phyloP scores from a whole-genome alignment of 2,888 invertebrate genomes.

The Busseola fusca region DNA sequence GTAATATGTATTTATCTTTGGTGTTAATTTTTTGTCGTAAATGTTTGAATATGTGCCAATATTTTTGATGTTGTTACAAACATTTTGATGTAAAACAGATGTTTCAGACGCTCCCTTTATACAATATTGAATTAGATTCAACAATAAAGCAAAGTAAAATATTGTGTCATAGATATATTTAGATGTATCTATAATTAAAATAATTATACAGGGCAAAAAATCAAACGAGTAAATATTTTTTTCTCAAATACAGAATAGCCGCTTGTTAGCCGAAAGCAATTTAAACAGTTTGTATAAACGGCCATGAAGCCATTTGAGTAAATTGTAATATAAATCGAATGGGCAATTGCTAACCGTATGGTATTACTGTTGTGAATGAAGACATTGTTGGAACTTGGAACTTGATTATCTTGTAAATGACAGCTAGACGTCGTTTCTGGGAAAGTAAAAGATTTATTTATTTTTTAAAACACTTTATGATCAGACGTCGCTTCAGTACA shows the following conservation, averaged over 20 bases:
- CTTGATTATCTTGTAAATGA: slow-evolving; percentile 28
- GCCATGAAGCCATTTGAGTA: slow-evolving; percentile 55
- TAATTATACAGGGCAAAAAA: slow-evolving; percentile 36
- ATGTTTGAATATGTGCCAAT: slow-evolving; percentile 73
- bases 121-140: slow-evolving; percentile 19
- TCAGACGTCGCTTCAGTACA: neutral
- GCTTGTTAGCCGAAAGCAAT: slow-evolving; percentile 40
- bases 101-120: slow-evolving; percentile 19
- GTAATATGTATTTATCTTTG: slow-evolving; percentile 57
- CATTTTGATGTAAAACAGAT: slow-evolving; percentile 46
- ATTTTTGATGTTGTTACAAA: slow-evolving; percentile 48
- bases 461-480: neutral
- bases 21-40: slow-evolving; percentile 57
- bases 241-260: slow-evolving; percentile 28
- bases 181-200: slow-evolving; percentile 38
- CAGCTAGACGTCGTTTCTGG: slow-evolving; percentile 8
- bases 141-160: slow-evolving; percentile 17
- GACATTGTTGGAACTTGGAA: slow-evolving; percentile 30
- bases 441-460: neutral
- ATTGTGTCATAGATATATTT: slow-evolving; percentile 47
- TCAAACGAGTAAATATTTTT: slow-evolving; percentile 38
- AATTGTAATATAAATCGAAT: slow-evolving; percentile 51
- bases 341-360: slow-evolving; percentile 39
- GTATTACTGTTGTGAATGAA: slow-evolving; percentile 35
- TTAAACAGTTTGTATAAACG: slow-evolving; percentile 50